A percentile compares a stretch with the other conserved stretches of the same genome.
Evolutionary conservation across 2,888 invertebrate species (phyloP).

Genomic region (Cerastoderma edule): DNA sequence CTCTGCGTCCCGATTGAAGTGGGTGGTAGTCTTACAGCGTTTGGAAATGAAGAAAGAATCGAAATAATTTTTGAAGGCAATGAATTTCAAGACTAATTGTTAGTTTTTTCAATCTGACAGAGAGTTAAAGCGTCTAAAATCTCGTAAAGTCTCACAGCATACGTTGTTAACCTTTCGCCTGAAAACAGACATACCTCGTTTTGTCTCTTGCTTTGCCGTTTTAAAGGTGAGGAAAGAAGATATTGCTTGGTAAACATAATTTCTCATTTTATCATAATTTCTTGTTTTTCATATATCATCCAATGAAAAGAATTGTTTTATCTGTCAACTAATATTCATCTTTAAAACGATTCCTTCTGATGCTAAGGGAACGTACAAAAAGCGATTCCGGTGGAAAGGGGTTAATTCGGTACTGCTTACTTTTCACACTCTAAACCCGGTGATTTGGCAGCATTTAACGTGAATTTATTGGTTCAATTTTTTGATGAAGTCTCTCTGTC

Average conservation of each 20-base stretch:
- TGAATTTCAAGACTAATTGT: constrained; percentile 52
- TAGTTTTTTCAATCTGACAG: constrained; percentile 34
- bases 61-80: constrained; percentile 51
- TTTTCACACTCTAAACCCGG: constrained; percentile 8
- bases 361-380: no score
- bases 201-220: no score
- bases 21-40: constrained; percentile 18
- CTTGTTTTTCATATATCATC: no score
- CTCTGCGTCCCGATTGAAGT: constrained; percentile 34
- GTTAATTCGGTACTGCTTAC: constrained; percentile 29
- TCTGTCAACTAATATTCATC: no score
- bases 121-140: constrained; percentile 24
- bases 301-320: no score
- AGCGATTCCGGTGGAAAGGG: no score
- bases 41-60: constrained; percentile 31
- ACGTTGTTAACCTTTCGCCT: no score
- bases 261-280: no score
- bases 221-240: no score
- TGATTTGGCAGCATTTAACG: constrained; percentile 27
- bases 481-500: constrained; percentile 24
- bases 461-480: constrained; percentile 28
- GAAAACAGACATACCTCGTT: no score
- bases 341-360: no score
- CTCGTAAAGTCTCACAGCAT: constrained; percentile 26
- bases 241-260: no score